Conservation (phyloP, 2,888 invertebrate species). For the Aleiodes testaceus region DNA sequence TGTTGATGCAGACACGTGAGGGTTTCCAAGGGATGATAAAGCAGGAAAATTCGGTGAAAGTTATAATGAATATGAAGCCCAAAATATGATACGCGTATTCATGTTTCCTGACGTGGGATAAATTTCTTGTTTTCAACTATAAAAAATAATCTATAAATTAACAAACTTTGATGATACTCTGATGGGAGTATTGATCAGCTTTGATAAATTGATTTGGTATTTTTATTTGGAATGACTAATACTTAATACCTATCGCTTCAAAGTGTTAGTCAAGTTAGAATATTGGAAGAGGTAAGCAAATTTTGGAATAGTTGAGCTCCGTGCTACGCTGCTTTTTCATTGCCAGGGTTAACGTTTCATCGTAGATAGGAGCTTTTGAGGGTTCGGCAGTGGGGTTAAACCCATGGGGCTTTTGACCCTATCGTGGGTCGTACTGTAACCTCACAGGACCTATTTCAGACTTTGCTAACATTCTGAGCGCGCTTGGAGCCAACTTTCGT, state of each 20-base stretch:
- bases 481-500: constrained; percentile 25
- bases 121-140: not conserved
- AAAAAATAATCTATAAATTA: not conserved
- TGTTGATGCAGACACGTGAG: not conserved
- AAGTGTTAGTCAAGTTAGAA: constrained; percentile 15
- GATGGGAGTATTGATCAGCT: constrained; percentile 1
- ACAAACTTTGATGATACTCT: not conserved
- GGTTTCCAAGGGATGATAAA: not conserved
- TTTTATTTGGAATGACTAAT: not conserved
- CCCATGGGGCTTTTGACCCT: constrained; percentile 35
- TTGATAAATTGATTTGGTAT: constrained; percentile 11
- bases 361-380: constrained; percentile 30
- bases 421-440: constrained; percentile 11
- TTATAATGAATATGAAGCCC: constrained; percentile 12
- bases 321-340: not conserved
- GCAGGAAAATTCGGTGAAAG: not conserved
- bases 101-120: not conserved
- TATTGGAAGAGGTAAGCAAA: constrained; percentile 7
- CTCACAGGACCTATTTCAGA: constrained; percentile 14
- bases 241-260: constrained; percentile 1
- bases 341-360: constrained; percentile 14
- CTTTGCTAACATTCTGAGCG: constrained; percentile 14
- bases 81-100: too few species aligned
- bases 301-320: constrained; percentile 12
- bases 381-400: constrained; percentile 10